phyloP scores from a whole-genome alignment of 2,113 vertebrate genomes.

The Zosterops lateralis region DNA sequence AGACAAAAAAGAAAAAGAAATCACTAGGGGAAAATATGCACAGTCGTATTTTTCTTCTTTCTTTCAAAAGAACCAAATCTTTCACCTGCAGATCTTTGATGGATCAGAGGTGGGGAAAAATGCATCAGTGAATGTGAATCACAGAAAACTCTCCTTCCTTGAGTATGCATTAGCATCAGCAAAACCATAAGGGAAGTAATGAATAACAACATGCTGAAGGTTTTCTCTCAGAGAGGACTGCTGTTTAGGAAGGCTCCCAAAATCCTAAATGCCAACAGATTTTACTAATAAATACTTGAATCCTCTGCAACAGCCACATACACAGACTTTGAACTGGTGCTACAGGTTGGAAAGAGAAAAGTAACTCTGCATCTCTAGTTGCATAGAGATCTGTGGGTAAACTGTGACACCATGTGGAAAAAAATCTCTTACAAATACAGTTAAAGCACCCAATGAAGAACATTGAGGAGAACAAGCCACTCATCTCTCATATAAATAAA shows the following conservation, averaged over 20 bases:
- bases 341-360: neutral
- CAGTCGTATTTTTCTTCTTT: neutral
- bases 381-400: neutral
- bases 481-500: neutral
- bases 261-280: neutral
- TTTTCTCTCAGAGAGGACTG: neutral
- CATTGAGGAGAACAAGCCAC: rapidly evolving
- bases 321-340: neutral
- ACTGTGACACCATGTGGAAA: neutral
- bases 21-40: neutral
- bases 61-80: neutral
- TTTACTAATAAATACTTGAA: neutral
- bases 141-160: neutral
- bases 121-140: neutral
- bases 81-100: neutral
- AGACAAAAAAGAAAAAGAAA: neutral
- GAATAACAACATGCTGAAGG: neutral
- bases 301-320: neutral
- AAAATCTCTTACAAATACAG: neutral
- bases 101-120: neutral
- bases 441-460: neutral
- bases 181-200: neutral
- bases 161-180: neutral
- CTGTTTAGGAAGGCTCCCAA: neutral
- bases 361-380: neutral